phyloP scores from a whole-genome alignment of 2,888 invertebrate species.

The Fragum fragum region DNA sequence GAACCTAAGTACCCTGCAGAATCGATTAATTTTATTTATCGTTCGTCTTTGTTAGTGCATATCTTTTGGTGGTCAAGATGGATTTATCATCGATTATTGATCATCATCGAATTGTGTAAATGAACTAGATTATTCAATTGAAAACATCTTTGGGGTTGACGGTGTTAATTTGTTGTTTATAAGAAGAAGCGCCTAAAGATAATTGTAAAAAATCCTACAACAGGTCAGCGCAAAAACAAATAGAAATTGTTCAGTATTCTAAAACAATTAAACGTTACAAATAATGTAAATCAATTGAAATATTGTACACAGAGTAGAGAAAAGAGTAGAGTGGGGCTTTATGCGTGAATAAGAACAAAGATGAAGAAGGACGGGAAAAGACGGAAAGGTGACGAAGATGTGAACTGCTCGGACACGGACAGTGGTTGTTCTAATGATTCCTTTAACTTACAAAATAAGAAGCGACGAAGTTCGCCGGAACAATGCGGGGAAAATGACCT shows the following conservation, averaged over 20 bases:
- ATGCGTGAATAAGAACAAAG: not conserved
- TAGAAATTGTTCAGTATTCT: no score
- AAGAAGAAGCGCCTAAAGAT: no score
- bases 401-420: conserved; percentile 62
- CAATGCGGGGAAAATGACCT: conserved; percentile 31
- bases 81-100: conserved; percentile 2
- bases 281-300: no score
- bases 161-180: no score
- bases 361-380: conserved; percentile 69
- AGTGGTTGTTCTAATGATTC: conserved; percentile 69
- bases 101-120: not conserved
- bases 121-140: not conserved
- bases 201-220: no score
- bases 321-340: no score
- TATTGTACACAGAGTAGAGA: no score
- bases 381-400: conserved; percentile 58
- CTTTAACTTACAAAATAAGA: conserved; percentile 52
- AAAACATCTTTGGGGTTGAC: no score
- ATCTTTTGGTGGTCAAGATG: conserved; percentile 5
- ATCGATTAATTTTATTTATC: conserved; percentile 51
- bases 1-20: conserved; percentile 23
- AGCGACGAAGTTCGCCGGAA: conserved; percentile 40
- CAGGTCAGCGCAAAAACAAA: no score
- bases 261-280: no score
- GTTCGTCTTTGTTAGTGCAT: conserved; percentile 13